Evolutionary conservation across 2,113 vertebrate genomes (phyloP).

Genomic region (Orientallactaga bullata): DNA sequence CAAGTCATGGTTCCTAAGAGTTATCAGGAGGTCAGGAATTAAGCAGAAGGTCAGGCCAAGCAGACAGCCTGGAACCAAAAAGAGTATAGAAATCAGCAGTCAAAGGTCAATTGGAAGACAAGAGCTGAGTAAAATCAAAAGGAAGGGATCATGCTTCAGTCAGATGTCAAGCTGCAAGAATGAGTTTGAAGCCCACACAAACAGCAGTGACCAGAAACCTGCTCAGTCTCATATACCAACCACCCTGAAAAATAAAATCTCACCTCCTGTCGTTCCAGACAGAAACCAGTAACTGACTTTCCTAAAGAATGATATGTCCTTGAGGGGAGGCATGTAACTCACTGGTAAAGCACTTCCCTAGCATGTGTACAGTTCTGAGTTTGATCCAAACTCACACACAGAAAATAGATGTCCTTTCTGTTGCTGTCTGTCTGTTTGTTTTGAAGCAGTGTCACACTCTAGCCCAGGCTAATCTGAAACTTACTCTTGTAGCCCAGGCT

Average conservation of each 20-base stretch:
- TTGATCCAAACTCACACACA: not conserved
- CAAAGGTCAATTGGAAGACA: slow-evolving; percentile 73
- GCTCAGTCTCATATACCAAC: not conserved
- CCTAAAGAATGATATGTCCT: not conserved
- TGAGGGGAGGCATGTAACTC: not conserved
- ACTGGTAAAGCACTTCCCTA: not conserved
- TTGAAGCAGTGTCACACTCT: too few relatives aligned
- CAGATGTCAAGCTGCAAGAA: slow-evolving; percentile 55
- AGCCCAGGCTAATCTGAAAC: too few relatives aligned
- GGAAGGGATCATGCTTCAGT: slow-evolving; percentile 62
- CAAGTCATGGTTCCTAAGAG: slow-evolving; percentile 65
- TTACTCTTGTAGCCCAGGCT: too few relatives aligned
- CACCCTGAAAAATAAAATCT: not conserved
- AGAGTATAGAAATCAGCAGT: slow-evolving; percentile 71
- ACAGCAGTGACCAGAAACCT: slow-evolving; percentile 4
- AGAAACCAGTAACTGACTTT: not conserved
- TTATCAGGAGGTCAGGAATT: slow-evolving; percentile 75
- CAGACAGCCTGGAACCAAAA: slow-evolving; percentile 81
- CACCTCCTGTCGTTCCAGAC: not conserved
- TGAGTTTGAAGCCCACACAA: slow-evolving; percentile 32
- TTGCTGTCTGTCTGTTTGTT: not conserved
- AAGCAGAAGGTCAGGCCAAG: slow-evolving; percentile 73
- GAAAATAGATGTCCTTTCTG: not conserved
- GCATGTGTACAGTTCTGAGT: not conserved
- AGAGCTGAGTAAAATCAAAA: slow-evolving; percentile 62